These are phyloP conservation scores for Neuroscelio doddi DNA, from an alignment of 2,888 invertebrate genomes.

Conservation along the genomic window DNA sequence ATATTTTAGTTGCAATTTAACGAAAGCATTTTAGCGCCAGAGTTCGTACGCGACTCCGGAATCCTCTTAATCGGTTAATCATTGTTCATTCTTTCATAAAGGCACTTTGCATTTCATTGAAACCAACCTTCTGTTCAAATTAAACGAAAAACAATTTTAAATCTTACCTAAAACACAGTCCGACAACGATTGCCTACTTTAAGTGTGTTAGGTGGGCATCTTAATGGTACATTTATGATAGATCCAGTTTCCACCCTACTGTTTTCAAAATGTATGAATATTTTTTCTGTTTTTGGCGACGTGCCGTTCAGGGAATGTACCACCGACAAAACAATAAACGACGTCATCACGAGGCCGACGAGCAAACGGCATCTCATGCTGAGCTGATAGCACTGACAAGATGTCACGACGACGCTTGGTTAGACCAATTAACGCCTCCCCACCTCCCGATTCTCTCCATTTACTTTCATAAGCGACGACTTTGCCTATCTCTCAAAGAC, in stretches of 20 bases:
- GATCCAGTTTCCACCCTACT: constrained; percentile 49
- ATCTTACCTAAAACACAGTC: constrained; percentile 53
- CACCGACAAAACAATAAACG: constrained; percentile 30
- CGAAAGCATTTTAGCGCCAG: no score
- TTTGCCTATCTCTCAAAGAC: constrained; percentile 40
- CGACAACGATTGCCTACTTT: constrained; percentile 62
- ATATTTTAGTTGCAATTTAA: no score
- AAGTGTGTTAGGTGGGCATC: constrained; percentile 57
- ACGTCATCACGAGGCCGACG: constrained; percentile 33
- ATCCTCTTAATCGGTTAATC: no score
- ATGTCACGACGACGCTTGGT: constrained; percentile 35
- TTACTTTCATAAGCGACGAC: constrained; percentile 32
- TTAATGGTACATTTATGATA: constrained; percentile 60
- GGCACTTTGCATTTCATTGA: no score
- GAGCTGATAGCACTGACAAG: constrained; percentile 45
- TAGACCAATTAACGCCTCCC: constrained; percentile 40
- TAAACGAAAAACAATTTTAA: no score
- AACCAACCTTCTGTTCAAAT: no score
- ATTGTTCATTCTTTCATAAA: no score
- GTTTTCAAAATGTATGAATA: constrained; percentile 52
- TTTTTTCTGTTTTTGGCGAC: constrained; percentile 29
- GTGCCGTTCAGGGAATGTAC: constrained; percentile 25
- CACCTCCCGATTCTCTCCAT: constrained; percentile 25
- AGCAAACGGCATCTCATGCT: constrained; percentile 51
- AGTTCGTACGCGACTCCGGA: no score